Percentiles rank a stretch among this genome's conserved stretches.
phyloP scores from a whole-genome alignment of 2,113 vertebrate genomes.

The Lepisosteus oculatus region DNA sequence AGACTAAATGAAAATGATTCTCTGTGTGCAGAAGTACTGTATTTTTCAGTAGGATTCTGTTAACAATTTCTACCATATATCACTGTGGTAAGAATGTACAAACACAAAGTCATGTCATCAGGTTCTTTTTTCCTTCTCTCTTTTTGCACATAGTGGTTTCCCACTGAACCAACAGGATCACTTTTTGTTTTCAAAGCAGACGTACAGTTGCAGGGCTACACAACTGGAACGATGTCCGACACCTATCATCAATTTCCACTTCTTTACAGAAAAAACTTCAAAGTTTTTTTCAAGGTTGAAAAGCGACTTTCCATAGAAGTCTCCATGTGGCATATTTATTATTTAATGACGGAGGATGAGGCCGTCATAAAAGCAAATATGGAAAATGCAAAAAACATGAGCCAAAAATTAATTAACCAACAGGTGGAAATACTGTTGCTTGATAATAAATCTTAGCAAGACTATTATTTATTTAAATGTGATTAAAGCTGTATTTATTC shows the following conservation, averaged over 20 bases:
- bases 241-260: no score
- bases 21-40: no score
- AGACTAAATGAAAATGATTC: no score
- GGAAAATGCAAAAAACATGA: background rate
- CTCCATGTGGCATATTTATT: background rate
- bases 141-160: background rate
- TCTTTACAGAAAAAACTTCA: no score
- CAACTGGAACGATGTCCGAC: no score
- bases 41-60: background rate
- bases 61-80: background rate
- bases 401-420: background rate
- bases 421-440: background rate
- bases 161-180: no score
- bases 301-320: no score
- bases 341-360: background rate
- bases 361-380: background rate
- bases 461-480: background rate
- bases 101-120: no score
- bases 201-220: no score
- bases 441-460: background rate
- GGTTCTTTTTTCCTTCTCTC: background rate
- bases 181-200: no score
- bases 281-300: no score
- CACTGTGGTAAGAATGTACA: background rate
- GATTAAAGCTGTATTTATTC: background rate